phyloP scores from a whole-genome alignment of 2,888 invertebrate species.

The Campopleginae sp. region DNA sequence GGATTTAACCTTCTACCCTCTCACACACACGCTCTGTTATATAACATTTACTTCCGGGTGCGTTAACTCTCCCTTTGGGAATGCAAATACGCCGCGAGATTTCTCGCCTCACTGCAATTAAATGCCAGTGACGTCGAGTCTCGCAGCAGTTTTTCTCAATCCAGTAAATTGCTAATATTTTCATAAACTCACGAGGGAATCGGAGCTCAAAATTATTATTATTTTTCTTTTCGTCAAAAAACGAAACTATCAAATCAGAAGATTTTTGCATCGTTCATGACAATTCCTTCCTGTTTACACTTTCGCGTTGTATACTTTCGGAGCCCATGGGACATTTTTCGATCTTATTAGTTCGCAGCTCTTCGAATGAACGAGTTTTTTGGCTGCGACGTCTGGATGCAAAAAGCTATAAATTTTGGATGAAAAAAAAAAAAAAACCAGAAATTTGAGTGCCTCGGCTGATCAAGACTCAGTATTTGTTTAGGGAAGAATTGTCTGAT shows the following conservation, averaged over 20 bases:
- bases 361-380: no score
- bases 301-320: neutral
- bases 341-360: neutral
- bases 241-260: neutral
- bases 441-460: no score
- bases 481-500: neutral
- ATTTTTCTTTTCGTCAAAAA: neutral
- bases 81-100: slow-evolving; percentile 4
- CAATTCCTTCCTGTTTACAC: neutral
- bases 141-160: neutral
- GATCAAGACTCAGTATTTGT: neutral
- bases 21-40: slow-evolving; percentile 51
- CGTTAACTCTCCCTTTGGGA: slow-evolving; percentile 45
- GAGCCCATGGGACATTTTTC: neutral
- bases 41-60: slow-evolving; percentile 61
- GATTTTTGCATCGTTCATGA: neutral
- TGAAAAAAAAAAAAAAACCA: neutral
- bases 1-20: slow-evolving; percentile 69
- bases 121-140: neutral
- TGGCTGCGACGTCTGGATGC: neutral
- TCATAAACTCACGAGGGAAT: neutral
- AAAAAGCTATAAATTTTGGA: neutral
- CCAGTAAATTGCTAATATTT: neutral
- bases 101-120: neutral
- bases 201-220: neutral